These are phyloP conservation scores for Hemiprocne comata DNA, from an alignment of 2,113 vertebrate species.

Conservation along the genomic window DNA sequence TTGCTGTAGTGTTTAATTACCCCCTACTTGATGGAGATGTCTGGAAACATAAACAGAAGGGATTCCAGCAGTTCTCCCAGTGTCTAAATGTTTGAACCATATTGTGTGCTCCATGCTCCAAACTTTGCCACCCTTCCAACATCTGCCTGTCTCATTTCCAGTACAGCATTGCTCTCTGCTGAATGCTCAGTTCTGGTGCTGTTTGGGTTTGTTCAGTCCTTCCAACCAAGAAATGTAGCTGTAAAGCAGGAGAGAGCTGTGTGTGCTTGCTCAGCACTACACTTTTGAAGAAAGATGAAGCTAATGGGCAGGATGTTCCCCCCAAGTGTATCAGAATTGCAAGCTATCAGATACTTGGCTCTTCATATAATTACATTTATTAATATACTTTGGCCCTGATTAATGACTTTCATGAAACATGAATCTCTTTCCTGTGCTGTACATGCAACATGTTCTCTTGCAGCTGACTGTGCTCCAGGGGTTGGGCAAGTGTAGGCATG, in stretches of 20 bases:
- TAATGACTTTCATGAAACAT: background rate
- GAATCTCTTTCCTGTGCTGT: background rate
- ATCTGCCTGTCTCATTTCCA: background rate
- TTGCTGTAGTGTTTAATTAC: constrained; percentile 50
- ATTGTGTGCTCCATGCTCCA: background rate
- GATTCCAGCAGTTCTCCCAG: constrained; percentile 23
- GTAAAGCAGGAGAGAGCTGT: background rate
- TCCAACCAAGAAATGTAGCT: background rate
- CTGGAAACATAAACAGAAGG: constrained; percentile 38
- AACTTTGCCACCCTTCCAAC: background rate
- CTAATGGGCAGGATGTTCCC: background rate
- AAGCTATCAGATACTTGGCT: background rate
- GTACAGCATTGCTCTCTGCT: background rate
- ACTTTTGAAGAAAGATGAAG: background rate
- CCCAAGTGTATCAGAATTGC: background rate
- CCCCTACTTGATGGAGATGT: constrained; percentile 14
- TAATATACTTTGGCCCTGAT: background rate
- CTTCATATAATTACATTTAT: background rate
- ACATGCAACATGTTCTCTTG: background rate
- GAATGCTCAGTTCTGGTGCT: background rate
- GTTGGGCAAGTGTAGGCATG: constrained; percentile 6
- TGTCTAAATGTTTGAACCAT: background rate
- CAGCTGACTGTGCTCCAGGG: constrained; percentile 49
- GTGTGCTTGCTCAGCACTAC: background rate
- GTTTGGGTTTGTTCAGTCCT: background rate